A percentile compares a stretch with the other conserved stretches of the same genome.
phyloP scores from a whole-genome alignment of 1,140 invertebrate species.

The Papilio xuthus region DNA sequence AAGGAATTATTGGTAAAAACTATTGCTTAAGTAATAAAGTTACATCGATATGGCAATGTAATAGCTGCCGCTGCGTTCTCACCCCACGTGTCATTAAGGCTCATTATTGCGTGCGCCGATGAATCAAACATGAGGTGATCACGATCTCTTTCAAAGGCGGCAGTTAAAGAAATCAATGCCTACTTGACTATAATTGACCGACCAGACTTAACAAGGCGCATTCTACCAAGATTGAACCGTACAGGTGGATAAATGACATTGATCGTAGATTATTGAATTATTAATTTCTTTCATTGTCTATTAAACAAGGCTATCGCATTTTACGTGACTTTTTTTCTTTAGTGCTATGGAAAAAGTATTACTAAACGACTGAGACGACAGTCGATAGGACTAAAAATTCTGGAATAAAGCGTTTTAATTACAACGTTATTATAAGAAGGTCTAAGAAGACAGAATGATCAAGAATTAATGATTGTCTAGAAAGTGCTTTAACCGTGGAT shows the following conservation, averaged over 20 bases:
- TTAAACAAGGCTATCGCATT: background rate
- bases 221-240: constrained; percentile 19
- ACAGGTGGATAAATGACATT: constrained; percentile 15
- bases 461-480: too few relatives aligned
- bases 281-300: constrained; percentile 11
- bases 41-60: constrained; percentile 37
- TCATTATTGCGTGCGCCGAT: constrained; percentile 61
- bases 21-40: constrained; percentile 42
- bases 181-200: constrained; percentile 58
- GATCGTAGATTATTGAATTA: constrained; percentile 15
- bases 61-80: constrained; percentile 34
- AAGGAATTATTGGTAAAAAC: constrained; percentile 11
- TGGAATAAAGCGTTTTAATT: too few relatives aligned
- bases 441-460: too few relatives aligned
- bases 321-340: background rate
- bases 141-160: constrained; percentile 53
- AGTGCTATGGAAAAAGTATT: background rate
- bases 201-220: constrained; percentile 21
- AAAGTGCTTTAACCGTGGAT: too few relatives aligned
- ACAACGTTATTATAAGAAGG: too few relatives aligned
- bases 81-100: constrained; percentile 55
- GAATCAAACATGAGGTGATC: constrained; percentile 68
- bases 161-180: constrained; percentile 59
- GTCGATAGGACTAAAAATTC: background rate
- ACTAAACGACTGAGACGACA: background rate